Evolutionary conservation across 2,888 invertebrate genomes (phyloP), one percentile per base, ranked within the genome.

Genomic region (Hydrotaea diabolus): DNA sequence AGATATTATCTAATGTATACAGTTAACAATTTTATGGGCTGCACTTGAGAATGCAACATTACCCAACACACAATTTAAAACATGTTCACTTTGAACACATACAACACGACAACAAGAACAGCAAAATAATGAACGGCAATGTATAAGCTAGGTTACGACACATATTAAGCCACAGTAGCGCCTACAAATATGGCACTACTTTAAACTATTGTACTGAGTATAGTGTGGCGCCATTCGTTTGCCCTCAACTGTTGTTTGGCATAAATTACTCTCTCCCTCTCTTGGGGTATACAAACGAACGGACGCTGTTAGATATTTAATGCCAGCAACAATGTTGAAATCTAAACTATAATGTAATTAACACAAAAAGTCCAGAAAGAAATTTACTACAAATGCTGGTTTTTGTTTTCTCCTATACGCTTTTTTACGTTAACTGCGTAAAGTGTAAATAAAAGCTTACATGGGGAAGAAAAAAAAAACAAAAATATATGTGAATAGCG

Each of bases 311-410:
- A 57, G 11, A 36, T 39, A 36, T 7, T 31, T 64, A 36, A 31
- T 2, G 31, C 31, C 11, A 43, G 43, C 39, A 66, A 66, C 39
- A 66, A 36, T 66, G 39, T 66, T 66, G 17, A 36, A 66, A 66
- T 36, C 59, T 77, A 74, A 80, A 80, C 77, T 39, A 77, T 80
- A 80, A 74, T 77, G 77, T 77, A 80, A 83, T 77, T 83, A 83
- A 83, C 77, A 74, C 69, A 80, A 80, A 83, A 77, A 36, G 9
- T n/a, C n/a, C 77, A 59, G 59, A 39, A 31, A 55, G 57, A 43
- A 74, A 80, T 73, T 77, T 64, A 17, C 21, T 57, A 73, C 66
- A 62, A n/a, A n/a, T n/a, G n/a, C n/a, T n/a, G n/a, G n/a, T n/a
- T n/a, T n/a, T n/a, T n/a, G n/a, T n/a, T n/a, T n/a, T n/a, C n/a